Base-by-base conservation (phyloP, 2,888 invertebrate genomes). In the Hetaerina titia region DNA sequence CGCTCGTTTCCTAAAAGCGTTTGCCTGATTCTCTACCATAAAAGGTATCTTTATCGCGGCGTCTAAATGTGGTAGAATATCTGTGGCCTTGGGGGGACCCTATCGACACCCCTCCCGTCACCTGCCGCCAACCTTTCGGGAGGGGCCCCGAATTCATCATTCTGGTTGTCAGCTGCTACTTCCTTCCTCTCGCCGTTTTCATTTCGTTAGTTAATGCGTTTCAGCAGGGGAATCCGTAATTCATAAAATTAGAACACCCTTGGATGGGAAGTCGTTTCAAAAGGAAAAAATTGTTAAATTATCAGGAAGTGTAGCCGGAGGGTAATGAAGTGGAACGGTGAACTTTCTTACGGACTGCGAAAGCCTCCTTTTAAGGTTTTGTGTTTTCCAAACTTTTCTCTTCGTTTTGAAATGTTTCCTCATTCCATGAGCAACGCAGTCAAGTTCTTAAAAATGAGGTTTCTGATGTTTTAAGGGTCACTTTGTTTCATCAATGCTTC, bases 71-170 rank as follows among this genome's bases (percentile, higher is more conserved):
- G 22, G 22, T 69, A 69, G 92, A 92, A 92, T 69, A 69, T 13
- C 74, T 56, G 7, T 92, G 69, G 45, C 92, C 92, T 90, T 92
- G 69, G 31, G 81, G 81, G 22, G 69, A 13, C 8, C 4, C 25
- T n/a, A 56, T 92, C 22, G 58, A n/a, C 58, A 11, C 89, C 89
- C 57, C 92, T n/a, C 56, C 92, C 31, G 22, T 31, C 31, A 31
- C 90, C 90, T 6, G n/a, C 15, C 90, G 90, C 92, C 92, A 69
- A 69, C 74, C 92, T 74, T 74, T 56, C 56, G 8, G 56, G 56
- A 17, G 90, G 31, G 90, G 63, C 69, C 74, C 69, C 92, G 69
- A 92, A 92, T 92, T 64, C 69, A 92, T 92, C 92, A 69, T 25
- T 64, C 64, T 31, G 11, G 81, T 17, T 92, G 64, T 69, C 69